These are phyloP conservation scores for Paralichthys olivaceus DNA, from an alignment of 2,113 vertebrate genomes.

Conservation along the genomic window DNA sequence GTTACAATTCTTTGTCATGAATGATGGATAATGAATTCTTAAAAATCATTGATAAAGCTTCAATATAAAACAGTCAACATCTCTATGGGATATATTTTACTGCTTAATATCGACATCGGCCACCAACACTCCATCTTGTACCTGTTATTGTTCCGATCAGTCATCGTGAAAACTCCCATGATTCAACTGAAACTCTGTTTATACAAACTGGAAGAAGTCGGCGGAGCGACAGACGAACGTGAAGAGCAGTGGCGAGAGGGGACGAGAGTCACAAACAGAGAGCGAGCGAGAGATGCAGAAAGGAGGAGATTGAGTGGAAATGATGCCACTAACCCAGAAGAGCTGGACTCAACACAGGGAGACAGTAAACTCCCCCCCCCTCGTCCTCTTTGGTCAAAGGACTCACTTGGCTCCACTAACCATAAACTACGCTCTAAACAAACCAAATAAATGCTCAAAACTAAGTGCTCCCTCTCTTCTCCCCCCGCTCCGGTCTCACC, in stretches of 20 bases:
- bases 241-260: not conserved
- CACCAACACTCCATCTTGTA: no score
- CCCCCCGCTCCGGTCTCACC: conserved; percentile 15
- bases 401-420: conserved; percentile 61
- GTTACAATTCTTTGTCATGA: no score
- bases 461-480: conserved; percentile 47
- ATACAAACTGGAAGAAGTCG: no score
- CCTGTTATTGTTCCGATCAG: no score
- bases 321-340: conserved; percentile 63
- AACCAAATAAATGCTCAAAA: conserved; percentile 63
- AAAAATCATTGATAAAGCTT: no score
- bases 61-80: no score
- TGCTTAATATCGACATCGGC: no score
- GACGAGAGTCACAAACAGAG: not conserved
- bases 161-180: no score
- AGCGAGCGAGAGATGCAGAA: not conserved
- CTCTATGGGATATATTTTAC: no score
- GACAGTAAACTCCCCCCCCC: conserved; percentile 9
- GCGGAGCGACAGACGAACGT: not conserved
- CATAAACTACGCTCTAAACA: conserved; percentile 75
- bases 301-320: conserved; percentile 56
- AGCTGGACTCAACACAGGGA: conserved; percentile 37
- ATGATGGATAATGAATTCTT: no score
- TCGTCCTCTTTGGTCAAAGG: conserved; percentile 60
- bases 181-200: no score